These are phyloP conservation scores for Ochlodes sylvanus DNA, from an alignment of 2,888 invertebrate genomes.

Conservation along the genomic window DNA sequence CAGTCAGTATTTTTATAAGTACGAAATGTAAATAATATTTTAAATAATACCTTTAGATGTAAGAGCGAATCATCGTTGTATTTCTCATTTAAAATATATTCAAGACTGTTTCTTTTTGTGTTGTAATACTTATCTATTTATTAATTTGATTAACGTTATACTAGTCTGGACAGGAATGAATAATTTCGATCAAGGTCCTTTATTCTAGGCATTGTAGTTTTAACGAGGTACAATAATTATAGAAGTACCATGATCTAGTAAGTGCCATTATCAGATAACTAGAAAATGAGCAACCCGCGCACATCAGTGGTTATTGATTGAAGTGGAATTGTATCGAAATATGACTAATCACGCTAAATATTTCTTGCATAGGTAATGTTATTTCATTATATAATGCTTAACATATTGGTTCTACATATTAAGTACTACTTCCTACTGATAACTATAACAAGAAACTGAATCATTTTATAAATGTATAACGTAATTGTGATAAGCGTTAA, in stretches of 20 bases:
- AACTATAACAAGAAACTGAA: too few species aligned
- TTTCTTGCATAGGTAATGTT: constrained; percentile 10
- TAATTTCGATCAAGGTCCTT: constrained; percentile 45
- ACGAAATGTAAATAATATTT: constrained; percentile 37
- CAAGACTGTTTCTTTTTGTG: constrained; percentile 36
- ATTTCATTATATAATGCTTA: constrained; percentile 18
- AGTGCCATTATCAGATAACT: constrained; percentile 38
- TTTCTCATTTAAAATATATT: constrained; percentile 31
- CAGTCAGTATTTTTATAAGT: constrained; percentile 44
- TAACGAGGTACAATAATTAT: constrained; percentile 26
- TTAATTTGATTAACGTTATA: constrained; percentile 38
- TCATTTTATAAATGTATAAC: too few species aligned
- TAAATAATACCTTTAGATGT: constrained; percentile 20
- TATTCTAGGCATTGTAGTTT: constrained; percentile 48
- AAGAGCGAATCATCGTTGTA: constrained; percentile 30
- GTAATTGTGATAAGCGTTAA: too few species aligned
- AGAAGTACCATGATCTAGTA: constrained; percentile 31
- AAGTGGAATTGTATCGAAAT: constrained; percentile 18
- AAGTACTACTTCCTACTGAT: not conserved
- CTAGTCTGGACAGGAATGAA: constrained; percentile 35
- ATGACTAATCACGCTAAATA: constrained; percentile 24
- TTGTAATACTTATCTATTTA: constrained; percentile 35
- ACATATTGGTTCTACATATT: not conserved
- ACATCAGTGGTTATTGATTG: constrained; percentile 31
- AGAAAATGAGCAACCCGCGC: constrained; percentile 21